Percentiles rank a stretch among this genome's conserved stretches.
phyloP scores from a whole-genome alignment of 1,140 invertebrate genomes.

The Varroa destructor region DNA sequence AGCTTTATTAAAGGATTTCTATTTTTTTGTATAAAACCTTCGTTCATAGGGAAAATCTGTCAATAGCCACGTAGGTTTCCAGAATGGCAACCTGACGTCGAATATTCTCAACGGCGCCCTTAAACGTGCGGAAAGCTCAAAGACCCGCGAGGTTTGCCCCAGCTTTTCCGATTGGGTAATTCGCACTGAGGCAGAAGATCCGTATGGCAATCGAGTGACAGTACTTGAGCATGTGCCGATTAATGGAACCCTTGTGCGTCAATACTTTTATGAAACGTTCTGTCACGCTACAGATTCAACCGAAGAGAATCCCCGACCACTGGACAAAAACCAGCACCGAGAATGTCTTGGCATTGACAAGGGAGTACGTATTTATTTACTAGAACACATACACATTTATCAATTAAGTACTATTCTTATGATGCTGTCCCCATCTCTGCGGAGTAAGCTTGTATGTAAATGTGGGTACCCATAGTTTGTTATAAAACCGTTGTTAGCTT shows the following conservation, averaged over 20 bases:
- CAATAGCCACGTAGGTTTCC: no score
- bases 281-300: constrained; percentile 25
- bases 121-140: neutral
- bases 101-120: neutral
- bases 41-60: no score
- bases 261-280: constrained; percentile 32
- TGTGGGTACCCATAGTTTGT: no score
- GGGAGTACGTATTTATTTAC: constrained; percentile 17
- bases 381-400: no score
- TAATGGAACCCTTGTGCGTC: constrained; percentile 31
- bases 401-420: no score
- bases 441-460: no score
- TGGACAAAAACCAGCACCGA: constrained; percentile 23
- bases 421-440: no score
- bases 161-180: constrained; percentile 33
- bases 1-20: no score
- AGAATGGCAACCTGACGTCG: no score
- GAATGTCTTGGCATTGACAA: constrained; percentile 31
- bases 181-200: constrained; percentile 30
- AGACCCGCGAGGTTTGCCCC: constrained; percentile 30
- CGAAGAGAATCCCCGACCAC: constrained; percentile 25
- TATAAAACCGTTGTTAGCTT: no score
- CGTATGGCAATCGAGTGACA: constrained; percentile 31
- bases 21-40: no score
- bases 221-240: constrained; percentile 30